Percentiles rank a stretch among this genome's conserved stretches.
Evolutionary conservation across 2,113 vertebrate genomes (phyloP).

Genomic region (Diadophis punctatus): DNA sequence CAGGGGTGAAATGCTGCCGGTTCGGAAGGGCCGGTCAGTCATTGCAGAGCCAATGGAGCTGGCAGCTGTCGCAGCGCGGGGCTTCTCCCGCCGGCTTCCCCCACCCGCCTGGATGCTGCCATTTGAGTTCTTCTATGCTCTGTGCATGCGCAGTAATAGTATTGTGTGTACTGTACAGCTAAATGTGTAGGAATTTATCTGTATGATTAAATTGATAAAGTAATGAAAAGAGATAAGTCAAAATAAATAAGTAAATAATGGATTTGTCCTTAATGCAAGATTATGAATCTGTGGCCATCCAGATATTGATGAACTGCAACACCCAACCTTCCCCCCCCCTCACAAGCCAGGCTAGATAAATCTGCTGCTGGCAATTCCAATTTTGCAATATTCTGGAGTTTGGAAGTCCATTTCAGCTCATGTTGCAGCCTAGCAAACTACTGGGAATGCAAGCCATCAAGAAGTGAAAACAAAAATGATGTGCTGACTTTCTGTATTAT

Average conservation of each 20-base stretch:
- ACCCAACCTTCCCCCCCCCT: background rate
- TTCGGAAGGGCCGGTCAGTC: no score
- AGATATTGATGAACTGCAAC: background rate
- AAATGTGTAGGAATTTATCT: background rate
- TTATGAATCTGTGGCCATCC: background rate
- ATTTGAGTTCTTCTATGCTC: no score
- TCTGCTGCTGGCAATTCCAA: background rate
- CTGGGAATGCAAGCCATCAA: background rate
- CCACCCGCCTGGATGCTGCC: no score
- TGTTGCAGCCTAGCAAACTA: background rate
- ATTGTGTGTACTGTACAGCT: background rate
- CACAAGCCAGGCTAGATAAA: background rate
- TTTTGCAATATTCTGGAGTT: background rate
- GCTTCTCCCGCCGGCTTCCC: no score
- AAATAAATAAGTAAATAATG: background rate
- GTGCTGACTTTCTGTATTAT: background rate
- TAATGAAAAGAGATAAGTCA: background rate
- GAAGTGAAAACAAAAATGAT: background rate
- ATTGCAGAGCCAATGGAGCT: no score
- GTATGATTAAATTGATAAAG: background rate
- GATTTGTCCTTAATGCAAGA: background rate
- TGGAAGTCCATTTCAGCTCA: background rate
- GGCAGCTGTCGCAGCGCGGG: no score
- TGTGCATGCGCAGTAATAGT: no score
- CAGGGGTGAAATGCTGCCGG: no score